phyloP scores from a whole-genome alignment of 2,797 vertebrate genomes.

The Ctenopoma kingsleyae region DNA sequence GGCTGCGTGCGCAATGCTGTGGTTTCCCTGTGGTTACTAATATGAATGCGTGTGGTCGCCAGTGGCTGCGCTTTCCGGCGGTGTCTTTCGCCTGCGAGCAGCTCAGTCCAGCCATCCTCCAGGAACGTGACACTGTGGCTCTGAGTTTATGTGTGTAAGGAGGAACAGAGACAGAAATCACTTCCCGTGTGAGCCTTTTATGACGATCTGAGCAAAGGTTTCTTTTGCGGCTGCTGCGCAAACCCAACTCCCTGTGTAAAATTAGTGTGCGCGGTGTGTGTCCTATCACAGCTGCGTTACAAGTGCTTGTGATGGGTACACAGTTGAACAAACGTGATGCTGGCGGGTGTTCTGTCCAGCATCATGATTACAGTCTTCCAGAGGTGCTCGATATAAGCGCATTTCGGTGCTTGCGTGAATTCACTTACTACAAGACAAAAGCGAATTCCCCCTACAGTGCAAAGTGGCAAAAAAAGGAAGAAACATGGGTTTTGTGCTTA shows the following conservation, averaged over 20 bases:
- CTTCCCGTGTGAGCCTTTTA: background rate
- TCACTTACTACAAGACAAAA: background rate
- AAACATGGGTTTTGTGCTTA: background rate
- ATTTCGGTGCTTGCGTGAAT: conserved; percentile 1
- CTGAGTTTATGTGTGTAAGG: conserved; percentile 28
- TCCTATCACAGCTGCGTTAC: conserved; percentile 18
- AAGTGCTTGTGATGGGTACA: conserved; percentile 19
- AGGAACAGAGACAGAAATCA: background rate
- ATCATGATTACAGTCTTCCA: background rate
- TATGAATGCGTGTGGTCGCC: conserved; percentile 74
- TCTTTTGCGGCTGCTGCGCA: conserved; percentile 53
- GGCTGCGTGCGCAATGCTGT: conserved; percentile 50
- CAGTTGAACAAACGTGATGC: conserved; percentile 25
- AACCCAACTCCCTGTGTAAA: conserved; percentile 25
- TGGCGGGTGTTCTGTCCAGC: background rate
- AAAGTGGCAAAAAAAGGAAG: background rate
- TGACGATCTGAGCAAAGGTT: background rate
- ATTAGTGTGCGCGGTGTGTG: conserved; percentile 41
- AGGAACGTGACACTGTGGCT: conserved; percentile 18
- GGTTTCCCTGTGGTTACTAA: conserved; percentile 58
- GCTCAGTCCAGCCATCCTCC: conserved; percentile 45
- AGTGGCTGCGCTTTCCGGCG: conserved; percentile 37
- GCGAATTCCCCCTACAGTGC: background rate
- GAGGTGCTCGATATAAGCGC: background rate
- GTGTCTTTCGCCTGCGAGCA: conserved; percentile 3